These are phyloP conservation scores for Euwallacea similis DNA, from an alignment of 1,140 invertebrate species.

Conservation along the genomic window DNA sequence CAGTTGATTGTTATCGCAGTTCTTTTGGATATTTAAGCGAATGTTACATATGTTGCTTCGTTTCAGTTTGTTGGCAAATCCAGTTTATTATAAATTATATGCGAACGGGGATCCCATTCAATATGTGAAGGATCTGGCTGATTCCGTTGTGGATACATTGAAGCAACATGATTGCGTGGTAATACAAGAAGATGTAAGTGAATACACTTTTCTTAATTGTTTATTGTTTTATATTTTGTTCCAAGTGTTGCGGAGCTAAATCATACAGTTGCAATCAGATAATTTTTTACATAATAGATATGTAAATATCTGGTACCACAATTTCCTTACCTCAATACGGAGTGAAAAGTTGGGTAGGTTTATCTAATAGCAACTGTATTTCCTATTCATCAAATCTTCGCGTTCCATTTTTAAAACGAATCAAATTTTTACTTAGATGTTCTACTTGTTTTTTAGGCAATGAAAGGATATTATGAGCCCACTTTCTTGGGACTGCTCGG, in stretches of 20 bases:
- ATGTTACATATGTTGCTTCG: no score
- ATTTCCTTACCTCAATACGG: no score
- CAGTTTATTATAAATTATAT: conserved; percentile 87
- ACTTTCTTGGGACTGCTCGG: conserved; percentile 91
- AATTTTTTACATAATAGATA: no score
- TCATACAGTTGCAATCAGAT: no score
- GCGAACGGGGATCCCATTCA: conserved; percentile 68
- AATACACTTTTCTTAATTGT: neutral
- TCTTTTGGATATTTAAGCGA: no score
- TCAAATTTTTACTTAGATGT: conserved; percentile 2
- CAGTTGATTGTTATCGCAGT: no score
- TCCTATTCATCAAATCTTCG: neutral
- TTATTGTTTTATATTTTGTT: neutral
- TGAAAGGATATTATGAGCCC: conserved; percentile 55
- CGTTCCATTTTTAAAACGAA: neutral
- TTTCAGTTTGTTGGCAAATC: conserved; percentile 80
- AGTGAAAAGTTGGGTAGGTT: no score
- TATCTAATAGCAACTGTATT: no score
- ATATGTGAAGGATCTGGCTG: conserved; percentile 76
- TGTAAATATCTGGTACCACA: no score
- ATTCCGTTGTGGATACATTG: conserved; percentile 73
- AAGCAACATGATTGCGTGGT: conserved; percentile 76
- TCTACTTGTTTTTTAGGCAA: conserved; percentile 38
- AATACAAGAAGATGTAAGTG: conserved; percentile 58
- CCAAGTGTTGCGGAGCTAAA: no score